Evolutionary conservation across 30 jellyfish, hydroid and myxozoan species (phyloP).

Genomic region (Turritopsis rubra): DNA sequence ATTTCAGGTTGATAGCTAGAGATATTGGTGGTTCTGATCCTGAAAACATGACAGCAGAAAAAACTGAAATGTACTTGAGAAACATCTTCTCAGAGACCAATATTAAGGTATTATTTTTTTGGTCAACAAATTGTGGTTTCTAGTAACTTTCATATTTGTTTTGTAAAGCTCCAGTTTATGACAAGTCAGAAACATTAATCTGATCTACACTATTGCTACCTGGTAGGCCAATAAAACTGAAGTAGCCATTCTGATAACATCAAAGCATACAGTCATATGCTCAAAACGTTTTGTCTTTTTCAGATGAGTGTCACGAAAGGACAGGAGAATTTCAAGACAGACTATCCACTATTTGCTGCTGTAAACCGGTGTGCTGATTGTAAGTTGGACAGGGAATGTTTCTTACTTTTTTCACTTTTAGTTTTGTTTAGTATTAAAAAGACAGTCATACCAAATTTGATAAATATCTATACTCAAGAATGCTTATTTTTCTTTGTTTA

Average conservation of each 20-base stretch:
- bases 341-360: constrained; percentile 88
- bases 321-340: constrained; percentile 45
- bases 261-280: background rate
- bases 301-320: constrained; percentile 61
- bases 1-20: constrained; percentile 67
- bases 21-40: constrained; percentile 99
- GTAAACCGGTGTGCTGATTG: constrained; percentile 91
- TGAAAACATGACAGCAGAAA: constrained; percentile 86
- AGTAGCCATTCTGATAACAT: background rate
- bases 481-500: background rate
- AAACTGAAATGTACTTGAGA: constrained; percentile 50
- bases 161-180: too few relatives aligned
- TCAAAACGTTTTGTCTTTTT: background rate
- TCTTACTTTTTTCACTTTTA: too few relatives aligned
- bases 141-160: background rate
- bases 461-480: too few relatives aligned
- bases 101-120: constrained; percentile 43
- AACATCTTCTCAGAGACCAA: constrained; percentile 45
- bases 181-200: too few relatives aligned
- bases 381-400: constrained; percentile 25
- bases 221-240: too few relatives aligned
- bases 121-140: background rate
- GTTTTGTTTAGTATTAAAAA: too few relatives aligned
- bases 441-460: too few relatives aligned
- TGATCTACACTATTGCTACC: background rate